phyloP scores from a whole-genome alignment of 2,888 invertebrate species.

The Macrosoma leucophasiata region DNA sequence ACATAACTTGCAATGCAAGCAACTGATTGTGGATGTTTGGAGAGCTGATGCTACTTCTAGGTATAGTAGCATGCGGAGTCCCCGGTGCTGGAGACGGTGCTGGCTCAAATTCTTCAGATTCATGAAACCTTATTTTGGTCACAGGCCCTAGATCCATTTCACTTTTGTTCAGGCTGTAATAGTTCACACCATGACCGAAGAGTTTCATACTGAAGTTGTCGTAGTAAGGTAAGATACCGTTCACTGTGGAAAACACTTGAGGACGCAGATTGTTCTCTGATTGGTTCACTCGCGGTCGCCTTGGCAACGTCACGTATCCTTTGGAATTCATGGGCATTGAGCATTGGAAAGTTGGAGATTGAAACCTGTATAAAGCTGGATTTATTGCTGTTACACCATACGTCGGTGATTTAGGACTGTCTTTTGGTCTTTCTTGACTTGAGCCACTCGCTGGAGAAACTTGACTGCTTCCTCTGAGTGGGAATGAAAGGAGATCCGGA shows the following conservation, averaged over 20 bases:
- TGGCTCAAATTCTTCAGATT: slow-evolving; percentile 65
- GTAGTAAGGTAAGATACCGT: slow-evolving; percentile 77
- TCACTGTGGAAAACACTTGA: slow-evolving; percentile 54
- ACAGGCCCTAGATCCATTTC: slow-evolving; percentile 75
- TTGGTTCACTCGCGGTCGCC: slow-evolving; percentile 83
- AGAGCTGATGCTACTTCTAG: slow-evolving; percentile 70
- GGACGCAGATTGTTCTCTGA: slow-evolving; percentile 65
- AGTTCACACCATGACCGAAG: slow-evolving; percentile 89
- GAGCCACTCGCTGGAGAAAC: slow-evolving; percentile 68
- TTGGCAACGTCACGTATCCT: slow-evolving; percentile 91
- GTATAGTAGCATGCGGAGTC: slow-evolving; percentile 62
- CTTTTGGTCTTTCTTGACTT: slow-evolving; percentile 26
- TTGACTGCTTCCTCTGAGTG: slow-evolving; percentile 64
- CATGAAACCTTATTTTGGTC: slow-evolving; percentile 64
- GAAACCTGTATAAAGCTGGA: slow-evolving; percentile 61
- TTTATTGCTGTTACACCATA: slow-evolving; percentile 50
- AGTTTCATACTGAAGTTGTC: slow-evolving; percentile 89
- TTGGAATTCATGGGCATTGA: slow-evolving; percentile 77
- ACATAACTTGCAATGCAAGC: slow-evolving; percentile 57
- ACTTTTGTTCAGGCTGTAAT: slow-evolving; percentile 84
- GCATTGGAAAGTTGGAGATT: slow-evolving; percentile 76
- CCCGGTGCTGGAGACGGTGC: slow-evolving; percentile 72
- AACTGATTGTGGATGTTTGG: slow-evolving; percentile 71
- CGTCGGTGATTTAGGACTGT: slow-evolving; percentile 60
- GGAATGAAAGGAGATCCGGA: slow-evolving; percentile 88